Percentiles rank a stretch among this genome's conserved stretches.
These are phyloP conservation scores for Balaeniceps rex DNA, from an alignment of 2,113 vertebrate species.

Conservation along the genomic window DNA sequence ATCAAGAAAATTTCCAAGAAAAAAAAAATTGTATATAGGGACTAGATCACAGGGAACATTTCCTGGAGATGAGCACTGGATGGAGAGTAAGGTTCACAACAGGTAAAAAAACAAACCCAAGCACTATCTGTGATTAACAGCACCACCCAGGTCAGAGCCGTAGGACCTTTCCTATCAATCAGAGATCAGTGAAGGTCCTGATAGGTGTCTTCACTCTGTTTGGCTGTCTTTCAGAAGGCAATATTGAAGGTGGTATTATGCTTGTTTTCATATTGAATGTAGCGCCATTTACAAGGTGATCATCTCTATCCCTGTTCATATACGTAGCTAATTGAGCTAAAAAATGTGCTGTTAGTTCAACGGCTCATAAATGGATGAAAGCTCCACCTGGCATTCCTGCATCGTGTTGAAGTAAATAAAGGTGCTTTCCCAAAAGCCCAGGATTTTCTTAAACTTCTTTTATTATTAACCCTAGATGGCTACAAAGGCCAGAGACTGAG, in stretches of 20 bases:
- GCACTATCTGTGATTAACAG: neutral
- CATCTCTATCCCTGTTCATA: neutral
- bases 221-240: neutral
- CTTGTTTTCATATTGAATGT: neutral
- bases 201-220: neutral
- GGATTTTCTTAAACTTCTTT: neutral
- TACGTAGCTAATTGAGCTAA: neutral
- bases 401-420: neutral
- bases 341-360: neutral
- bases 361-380: neutral
- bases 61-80: neutral
- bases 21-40: neutral
- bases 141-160: neutral
- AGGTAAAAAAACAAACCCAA: neutral
- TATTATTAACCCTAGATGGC: neutral
- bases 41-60: neutral
- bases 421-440: neutral
- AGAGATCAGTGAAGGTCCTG: neutral
- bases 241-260: neutral
- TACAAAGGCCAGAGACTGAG: neutral
- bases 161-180: neutral
- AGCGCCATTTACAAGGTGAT: neutral
- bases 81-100: neutral
- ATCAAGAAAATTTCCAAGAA: neutral
- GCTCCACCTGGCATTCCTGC: neutral